Evolutionary conservation across 2,113 vertebrate species (phyloP).

Genomic region (Stictonetta naevosa): DNA sequence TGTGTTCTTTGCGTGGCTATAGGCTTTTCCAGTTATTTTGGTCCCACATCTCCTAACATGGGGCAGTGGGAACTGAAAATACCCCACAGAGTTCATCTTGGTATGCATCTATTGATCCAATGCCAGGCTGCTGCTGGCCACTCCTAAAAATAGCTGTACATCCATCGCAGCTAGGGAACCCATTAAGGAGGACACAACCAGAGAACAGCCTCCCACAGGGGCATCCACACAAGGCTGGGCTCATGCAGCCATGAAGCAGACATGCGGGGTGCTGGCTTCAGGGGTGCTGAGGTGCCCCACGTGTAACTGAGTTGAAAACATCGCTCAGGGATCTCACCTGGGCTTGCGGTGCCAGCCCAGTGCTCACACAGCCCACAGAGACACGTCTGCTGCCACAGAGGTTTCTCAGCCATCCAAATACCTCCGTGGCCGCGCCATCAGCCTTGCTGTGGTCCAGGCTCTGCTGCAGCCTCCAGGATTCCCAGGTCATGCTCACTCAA

Average conservation of each 20-base stretch:
- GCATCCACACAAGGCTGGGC: rapidly evolving
- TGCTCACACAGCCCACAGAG: not conserved
- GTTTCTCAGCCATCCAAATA: not conserved
- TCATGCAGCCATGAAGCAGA: rapidly evolving
- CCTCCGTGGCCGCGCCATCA: not conserved
- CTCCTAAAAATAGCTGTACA: not conserved
- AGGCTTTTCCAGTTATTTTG: constrained; percentile 8
- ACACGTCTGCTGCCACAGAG: rapidly evolving
- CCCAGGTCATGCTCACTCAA: not conserved
- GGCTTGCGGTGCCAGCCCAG: not conserved
- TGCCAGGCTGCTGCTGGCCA: not conserved
- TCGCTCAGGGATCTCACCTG: not conserved
- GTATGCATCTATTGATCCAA: not conserved
- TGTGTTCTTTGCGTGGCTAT: not conserved
- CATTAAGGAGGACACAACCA: not conserved
- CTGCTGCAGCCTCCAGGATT: not conserved
- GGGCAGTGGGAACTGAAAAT: not conserved
- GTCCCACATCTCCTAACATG: constrained; percentile 17
- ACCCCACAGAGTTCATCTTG: not conserved
- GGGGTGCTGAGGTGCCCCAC: not conserved
- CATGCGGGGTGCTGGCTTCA: rapidly evolving
- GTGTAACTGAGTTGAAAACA: not conserved
- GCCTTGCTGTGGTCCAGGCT: not conserved
- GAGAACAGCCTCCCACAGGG: not conserved
- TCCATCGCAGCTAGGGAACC: not conserved